Percentiles rank a stretch among this genome's conserved stretches.
phyloP scores from a whole-genome alignment of 1,140 invertebrate genomes.

The Trichonephila clavipes region DNA sequence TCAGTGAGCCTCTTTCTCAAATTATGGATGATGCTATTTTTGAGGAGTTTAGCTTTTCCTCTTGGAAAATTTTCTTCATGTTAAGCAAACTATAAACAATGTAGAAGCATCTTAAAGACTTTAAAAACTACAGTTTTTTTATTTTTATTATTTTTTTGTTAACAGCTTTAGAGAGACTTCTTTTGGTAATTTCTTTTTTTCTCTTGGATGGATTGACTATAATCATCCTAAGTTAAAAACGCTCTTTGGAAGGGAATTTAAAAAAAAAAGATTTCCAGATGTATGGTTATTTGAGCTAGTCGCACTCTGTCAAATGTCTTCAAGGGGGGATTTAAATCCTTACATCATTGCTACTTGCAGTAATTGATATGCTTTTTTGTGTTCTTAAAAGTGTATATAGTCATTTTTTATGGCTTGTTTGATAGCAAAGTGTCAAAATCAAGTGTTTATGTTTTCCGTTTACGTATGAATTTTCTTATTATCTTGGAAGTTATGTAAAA shows the following conservation, averaged over 20 bases:
- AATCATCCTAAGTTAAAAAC: conserved; percentile 50
- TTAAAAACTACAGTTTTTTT: conserved; percentile 30
- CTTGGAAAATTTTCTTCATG: conserved; percentile 48
- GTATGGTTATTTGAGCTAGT: conserved; percentile 3
- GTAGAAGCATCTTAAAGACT: conserved; percentile 46
- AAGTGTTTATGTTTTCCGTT: conserved; percentile 1
- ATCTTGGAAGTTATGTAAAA: neutral
- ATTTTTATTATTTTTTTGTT: conserved; percentile 13
- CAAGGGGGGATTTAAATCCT: neutral
- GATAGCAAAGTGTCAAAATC: neutral
- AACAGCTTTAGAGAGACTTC: neutral
- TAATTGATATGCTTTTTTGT: conserved; percentile 39
- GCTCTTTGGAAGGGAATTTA: neutral
- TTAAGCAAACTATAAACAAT: conserved; percentile 69
- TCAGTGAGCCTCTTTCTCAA: conserved; percentile 54
- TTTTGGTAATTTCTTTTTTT: neutral
- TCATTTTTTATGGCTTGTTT: neutral
- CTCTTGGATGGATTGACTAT: conserved; percentile 26
- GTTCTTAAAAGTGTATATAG: neutral
- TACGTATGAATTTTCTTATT: neutral
- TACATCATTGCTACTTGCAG: neutral
- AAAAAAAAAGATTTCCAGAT: conserved; percentile 36
- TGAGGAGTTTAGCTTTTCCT: conserved; percentile 49
- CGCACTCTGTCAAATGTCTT: conserved; percentile 10
- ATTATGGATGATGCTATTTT: conserved; percentile 69